Percentiles rank a stretch among this genome's conserved stretches.
phyloP scores from a whole-genome alignment of 2,797 vertebrate species.

The Simalia tracyae region DNA sequence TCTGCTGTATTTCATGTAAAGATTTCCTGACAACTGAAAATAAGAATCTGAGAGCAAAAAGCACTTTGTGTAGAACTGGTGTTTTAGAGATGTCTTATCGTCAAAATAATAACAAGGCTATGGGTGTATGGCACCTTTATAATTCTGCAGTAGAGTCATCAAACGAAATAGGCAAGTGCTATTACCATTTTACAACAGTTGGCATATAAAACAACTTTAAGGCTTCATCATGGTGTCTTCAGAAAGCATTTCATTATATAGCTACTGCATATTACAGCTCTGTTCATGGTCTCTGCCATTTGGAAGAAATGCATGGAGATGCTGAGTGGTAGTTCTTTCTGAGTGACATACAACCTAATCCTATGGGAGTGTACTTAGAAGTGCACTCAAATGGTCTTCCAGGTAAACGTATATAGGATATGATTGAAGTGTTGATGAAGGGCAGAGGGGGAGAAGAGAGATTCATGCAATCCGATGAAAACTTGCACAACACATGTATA shows the following conservation, averaged over 20 bases:
- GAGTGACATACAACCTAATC: background rate
- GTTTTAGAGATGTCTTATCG: conserved; percentile 36
- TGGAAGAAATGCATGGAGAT: background rate
- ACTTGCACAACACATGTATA: background rate
- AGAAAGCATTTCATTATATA: background rate
- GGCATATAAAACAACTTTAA: background rate
- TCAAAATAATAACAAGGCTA: conserved; percentile 17
- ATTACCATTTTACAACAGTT: background rate
- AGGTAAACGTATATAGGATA: background rate
- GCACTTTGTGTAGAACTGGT: conserved; percentile 39
- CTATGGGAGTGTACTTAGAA: background rate
- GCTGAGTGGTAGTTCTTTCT: background rate
- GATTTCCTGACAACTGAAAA: conserved; percentile 66
- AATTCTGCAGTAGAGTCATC: background rate
- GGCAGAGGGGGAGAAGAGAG: background rate
- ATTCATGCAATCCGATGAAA: background rate
- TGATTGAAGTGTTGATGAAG: background rate
- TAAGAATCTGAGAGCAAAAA: conserved; percentile 41
- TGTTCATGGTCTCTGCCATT: background rate
- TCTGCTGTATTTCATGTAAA: conserved; percentile 65
- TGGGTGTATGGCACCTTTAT: background rate
- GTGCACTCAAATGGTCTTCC: background rate
- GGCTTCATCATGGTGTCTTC: background rate
- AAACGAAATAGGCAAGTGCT: background rate
- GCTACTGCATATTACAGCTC: background rate